phyloP scores from a whole-genome alignment of 2,113 vertebrate species.

The Australoheros scitulus region DNA sequence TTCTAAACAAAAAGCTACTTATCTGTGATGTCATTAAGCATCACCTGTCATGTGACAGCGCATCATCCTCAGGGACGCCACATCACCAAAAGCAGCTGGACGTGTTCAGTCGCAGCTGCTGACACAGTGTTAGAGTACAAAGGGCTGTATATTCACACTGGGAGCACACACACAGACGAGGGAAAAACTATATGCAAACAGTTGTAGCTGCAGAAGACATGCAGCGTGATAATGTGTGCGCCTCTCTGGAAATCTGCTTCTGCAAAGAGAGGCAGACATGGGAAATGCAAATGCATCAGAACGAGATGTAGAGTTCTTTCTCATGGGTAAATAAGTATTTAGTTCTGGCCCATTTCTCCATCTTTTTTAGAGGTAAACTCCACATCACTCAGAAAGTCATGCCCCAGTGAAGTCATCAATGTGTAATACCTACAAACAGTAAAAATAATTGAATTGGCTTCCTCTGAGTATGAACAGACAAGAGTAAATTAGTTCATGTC shows the following conservation, averaged over 20 bases:
- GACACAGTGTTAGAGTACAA: not conserved
- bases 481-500: not conserved
- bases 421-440: not conserved
- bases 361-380: slow-evolving; percentile 24
- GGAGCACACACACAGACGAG: not conserved
- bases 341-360: slow-evolving; percentile 52
- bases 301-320: slow-evolving; percentile 19
- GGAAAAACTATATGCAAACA: not conserved
- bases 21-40: no score
- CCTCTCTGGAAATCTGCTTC: slow-evolving; percentile 10
- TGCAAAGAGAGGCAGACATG: not conserved
- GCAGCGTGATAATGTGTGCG: not conserved
- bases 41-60: not conserved
- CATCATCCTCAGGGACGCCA: not conserved
- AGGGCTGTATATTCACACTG: not conserved
- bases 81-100: not conserved
- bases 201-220: not conserved
- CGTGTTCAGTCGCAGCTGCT: not conserved
- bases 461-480: not conserved
- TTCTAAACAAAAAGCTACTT: not conserved
- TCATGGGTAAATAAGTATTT: slow-evolving; percentile 46
- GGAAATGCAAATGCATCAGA: slow-evolving; percentile 11
- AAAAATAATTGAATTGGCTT: not conserved
- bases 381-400: not conserved
- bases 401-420: not conserved